phyloP scores from a whole-genome alignment of 2,888 invertebrate genomes.

The Aethes cnicana region DNA sequence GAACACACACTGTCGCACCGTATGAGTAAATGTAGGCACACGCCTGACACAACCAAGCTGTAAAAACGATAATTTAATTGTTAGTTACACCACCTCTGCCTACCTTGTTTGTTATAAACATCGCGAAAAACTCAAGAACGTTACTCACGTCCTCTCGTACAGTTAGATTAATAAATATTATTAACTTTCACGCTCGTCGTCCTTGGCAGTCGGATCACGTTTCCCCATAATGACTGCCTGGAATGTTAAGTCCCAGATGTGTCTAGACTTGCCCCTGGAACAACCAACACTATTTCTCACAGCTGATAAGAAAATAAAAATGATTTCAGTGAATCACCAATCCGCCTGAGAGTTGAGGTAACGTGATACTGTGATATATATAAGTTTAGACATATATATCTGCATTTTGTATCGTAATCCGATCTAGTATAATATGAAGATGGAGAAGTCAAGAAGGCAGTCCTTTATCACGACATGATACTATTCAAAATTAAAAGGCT shows the following conservation, averaged over 20 bases:
- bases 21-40: not conserved
- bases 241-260: constrained; percentile 16
- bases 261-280: constrained; percentile 9
- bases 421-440: too few relatives aligned
- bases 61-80: not conserved
- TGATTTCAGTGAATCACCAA: too few relatives aligned
- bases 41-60: not conserved
- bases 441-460: too few relatives aligned
- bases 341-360: too few relatives aligned
- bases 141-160: not conserved
- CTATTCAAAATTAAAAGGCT: too few relatives aligned
- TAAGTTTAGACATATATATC: too few relatives aligned
- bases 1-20: too few relatives aligned
- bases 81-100: not conserved
- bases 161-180: constrained; percentile 21
- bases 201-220: constrained; percentile 9
- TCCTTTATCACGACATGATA: too few relatives aligned
- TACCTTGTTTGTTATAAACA: not conserved
- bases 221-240: constrained; percentile 15
- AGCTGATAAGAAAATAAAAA: too few relatives aligned
- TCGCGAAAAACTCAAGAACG: not conserved
- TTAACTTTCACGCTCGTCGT: constrained; percentile 5
- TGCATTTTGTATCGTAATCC: too few relatives aligned
- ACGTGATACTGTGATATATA: too few relatives aligned
- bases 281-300: too few relatives aligned